Evolutionary conservation across 2,113 vertebrate species (phyloP).

Genomic region (Colinus virginianus): DNA sequence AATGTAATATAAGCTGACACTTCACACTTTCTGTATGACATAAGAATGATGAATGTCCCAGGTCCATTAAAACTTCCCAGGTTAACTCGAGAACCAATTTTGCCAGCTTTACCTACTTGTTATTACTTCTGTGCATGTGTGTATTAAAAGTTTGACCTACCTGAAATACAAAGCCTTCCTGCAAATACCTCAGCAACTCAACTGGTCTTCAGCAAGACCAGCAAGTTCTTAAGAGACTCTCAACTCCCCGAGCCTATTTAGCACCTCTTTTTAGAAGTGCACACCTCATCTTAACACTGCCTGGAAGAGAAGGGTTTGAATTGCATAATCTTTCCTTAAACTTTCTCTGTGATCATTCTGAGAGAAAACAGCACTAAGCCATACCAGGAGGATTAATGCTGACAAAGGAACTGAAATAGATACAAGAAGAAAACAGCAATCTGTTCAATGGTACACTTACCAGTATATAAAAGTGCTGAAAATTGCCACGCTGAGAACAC

Average conservation of each 20-base stretch:
- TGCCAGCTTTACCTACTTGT: background rate
- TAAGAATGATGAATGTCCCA: background rate
- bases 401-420: background rate
- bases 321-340: background rate
- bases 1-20: background rate
- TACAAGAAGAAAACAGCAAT: background rate
- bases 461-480: constrained; percentile 92
- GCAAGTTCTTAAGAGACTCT: background rate
- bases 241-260: background rate
- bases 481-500: constrained; percentile 84
- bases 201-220: background rate
- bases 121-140: background rate
- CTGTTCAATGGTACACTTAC: constrained; percentile 69
- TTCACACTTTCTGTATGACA: background rate
- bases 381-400: background rate
- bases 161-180: background rate
- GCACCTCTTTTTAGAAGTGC: background rate
- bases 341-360: background rate
- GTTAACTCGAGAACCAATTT: background rate
- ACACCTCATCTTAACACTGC: background rate
- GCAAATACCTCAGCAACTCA: background rate
- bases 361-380: background rate
- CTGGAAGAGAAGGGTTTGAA: background rate
- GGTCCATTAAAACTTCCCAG: background rate
- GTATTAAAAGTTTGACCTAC: background rate